These are phyloP conservation scores for Coelinius sp. DNA, from an alignment of 2,888 invertebrate genomes.

Conservation along the genomic window DNA sequence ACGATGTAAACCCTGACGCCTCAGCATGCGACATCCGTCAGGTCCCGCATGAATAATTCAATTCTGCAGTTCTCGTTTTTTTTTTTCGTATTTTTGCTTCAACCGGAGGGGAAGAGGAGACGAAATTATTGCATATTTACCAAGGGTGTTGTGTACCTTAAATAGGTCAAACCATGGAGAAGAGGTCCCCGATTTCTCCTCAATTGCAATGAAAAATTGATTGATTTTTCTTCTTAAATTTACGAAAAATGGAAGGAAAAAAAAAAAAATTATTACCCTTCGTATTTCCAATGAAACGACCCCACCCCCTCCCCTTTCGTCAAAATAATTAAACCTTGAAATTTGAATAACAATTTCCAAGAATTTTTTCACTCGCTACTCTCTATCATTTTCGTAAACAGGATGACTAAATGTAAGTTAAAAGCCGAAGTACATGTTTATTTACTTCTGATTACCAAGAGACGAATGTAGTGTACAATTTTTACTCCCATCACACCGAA, in stretches of 20 bases:
- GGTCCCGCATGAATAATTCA: slow-evolving; percentile 62
- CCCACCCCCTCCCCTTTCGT: no score
- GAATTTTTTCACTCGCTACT: neutral
- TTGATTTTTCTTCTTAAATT: no score
- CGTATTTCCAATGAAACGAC: no score
- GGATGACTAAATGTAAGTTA: neutral
- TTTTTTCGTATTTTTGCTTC: slow-evolving; percentile 34
- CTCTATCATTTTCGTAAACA: no score
- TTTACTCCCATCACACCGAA: neutral
- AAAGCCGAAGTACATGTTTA: neutral
- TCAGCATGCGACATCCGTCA: slow-evolving; percentile 47
- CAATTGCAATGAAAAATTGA: no score
- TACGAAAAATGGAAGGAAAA: no score
- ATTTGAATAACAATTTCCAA: no score
- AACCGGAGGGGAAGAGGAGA: neutral
- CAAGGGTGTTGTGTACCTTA: neutral
- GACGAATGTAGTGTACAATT: neutral
- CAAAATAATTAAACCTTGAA: no score
- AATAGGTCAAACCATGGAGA: slow-evolving; percentile 41
- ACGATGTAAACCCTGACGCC: slow-evolving; percentile 45
- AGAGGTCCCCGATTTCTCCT: no score
- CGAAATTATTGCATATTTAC: slow-evolving; percentile 44
- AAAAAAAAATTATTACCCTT: no score
- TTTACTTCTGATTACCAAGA: neutral
- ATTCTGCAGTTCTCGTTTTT: slow-evolving; percentile 45